Evolutionary conservation across 2,888 invertebrate genomes (phyloP).

Genomic region (Unio pictorum): DNA sequence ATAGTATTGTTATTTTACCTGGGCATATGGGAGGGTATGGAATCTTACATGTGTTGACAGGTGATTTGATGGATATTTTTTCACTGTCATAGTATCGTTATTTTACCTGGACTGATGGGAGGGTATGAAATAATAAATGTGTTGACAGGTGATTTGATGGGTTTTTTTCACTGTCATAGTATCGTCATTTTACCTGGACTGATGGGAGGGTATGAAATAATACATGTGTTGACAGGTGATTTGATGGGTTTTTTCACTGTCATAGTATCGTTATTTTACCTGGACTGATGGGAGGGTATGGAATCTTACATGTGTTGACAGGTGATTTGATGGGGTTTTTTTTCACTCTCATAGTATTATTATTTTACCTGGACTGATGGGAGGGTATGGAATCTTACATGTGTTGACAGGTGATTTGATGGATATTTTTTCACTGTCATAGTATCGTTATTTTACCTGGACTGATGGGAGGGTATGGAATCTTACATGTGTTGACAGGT

Average conservation of each 20-base stretch:
- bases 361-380: too few relatives aligned
- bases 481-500: conserved; percentile 84
- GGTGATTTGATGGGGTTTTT: too few relatives aligned
- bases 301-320: conserved; percentile 83
- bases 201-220: conserved; percentile 72
- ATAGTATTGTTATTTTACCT: too few relatives aligned
- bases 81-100: not conserved
- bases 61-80: too few relatives aligned
- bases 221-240: conserved; percentile 84
- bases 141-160: conserved; percentile 88
- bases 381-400: conserved; percentile 75
- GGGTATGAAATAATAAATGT: conserved; percentile 76
- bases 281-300: too few relatives aligned
- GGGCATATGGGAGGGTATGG: too few relatives aligned
- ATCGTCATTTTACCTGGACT: too few relatives aligned
- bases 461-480: conserved; percentile 63
- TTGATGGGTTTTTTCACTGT: not conserved
- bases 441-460: too few relatives aligned
- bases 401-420: conserved; percentile 80
- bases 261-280: too few relatives aligned
- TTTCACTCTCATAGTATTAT: not conserved
- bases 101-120: too few relatives aligned
- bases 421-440: not conserved
- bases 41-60: conserved; percentile 84
- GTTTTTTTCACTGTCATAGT: not conserved